Conservation (phyloP, 2,888 invertebrate genomes). For the Pteria penguin region DNA sequence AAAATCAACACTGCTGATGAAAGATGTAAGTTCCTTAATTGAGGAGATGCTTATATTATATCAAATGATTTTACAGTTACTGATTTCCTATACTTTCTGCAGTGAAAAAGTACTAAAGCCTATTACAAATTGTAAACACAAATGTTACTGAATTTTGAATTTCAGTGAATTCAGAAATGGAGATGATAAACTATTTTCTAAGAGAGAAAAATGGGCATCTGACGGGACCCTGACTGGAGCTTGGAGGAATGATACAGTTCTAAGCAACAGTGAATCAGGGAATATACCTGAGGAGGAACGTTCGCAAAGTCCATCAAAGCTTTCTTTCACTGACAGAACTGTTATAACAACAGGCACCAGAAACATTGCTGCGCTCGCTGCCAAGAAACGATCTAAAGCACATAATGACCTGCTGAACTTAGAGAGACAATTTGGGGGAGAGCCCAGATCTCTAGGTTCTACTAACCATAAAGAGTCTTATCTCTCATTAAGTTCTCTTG, state of each 20-base stretch:
- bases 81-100: too few relatives aligned
- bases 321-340: conserved; percentile 60
- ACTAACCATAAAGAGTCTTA: conserved; percentile 51
- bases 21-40: too few relatives aligned
- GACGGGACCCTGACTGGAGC: conserved; percentile 51
- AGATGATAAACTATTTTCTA: conserved; percentile 70
- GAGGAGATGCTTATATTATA: too few relatives aligned
- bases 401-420: conserved; percentile 57
- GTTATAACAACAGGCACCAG: conserved; percentile 73
- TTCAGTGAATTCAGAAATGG: conserved; percentile 46
- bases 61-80: too few relatives aligned
- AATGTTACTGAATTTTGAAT: conserved; percentile 1
- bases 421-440: conserved; percentile 50
- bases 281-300: conserved; percentile 15
- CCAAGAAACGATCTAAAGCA: conserved; percentile 69
- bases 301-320: conserved; percentile 26
- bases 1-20: too few relatives aligned
- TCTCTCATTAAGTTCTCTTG: conserved; percentile 74
- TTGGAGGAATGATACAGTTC: conserved; percentile 57
- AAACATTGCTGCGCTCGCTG: conserved; percentile 77
- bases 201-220: conserved; percentile 58
- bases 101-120: too few relatives aligned
- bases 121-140: too few relatives aligned
- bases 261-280: conserved; percentile 51
- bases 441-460: conserved; percentile 60